These are phyloP conservation scores for Venustoraphidia nigricollis DNA, from an alignment of 2,888 invertebrate genomes.

Conservation along the genomic window DNA sequence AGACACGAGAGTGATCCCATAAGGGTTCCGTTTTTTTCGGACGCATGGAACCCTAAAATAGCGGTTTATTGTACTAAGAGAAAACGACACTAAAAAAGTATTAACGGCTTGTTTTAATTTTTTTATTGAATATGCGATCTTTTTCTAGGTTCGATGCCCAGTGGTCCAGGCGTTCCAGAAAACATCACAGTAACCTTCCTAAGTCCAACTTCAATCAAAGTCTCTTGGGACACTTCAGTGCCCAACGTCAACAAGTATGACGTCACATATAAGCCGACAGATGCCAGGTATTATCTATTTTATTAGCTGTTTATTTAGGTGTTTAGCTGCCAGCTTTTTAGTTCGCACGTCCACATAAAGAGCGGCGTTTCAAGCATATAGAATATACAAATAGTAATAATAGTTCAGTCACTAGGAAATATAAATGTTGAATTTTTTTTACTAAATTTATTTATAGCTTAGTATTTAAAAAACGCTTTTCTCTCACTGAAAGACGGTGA, in stretches of 20 bases:
- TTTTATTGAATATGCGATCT: conserved; percentile 7
- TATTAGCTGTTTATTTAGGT: not conserved
- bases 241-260: conserved; percentile 78
- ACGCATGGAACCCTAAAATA: too few relatives aligned
- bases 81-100: too few relatives aligned
- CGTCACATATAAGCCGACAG: conserved; percentile 80
- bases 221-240: conserved; percentile 73
- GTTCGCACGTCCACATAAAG: not conserved
- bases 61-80: too few relatives aligned
- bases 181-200: conserved; percentile 81
- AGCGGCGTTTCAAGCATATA: not conserved
- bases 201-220: conserved; percentile 69
- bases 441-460: too few relatives aligned
- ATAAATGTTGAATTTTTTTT: too few relatives aligned
- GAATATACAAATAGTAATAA: not conserved
- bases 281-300: conserved; percentile 61
- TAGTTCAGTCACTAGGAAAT: too few relatives aligned
- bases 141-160: conserved; percentile 57
- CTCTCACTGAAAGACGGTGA: too few relatives aligned
- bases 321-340: not conserved
- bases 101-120: too few relatives aligned
- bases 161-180: conserved; percentile 56
- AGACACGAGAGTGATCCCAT: too few relatives aligned
- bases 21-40: too few relatives aligned
- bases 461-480: too few relatives aligned